Base-by-base conservation (phyloP, 1,140 invertebrate species). In the Matsumurasca onukii region DNA sequence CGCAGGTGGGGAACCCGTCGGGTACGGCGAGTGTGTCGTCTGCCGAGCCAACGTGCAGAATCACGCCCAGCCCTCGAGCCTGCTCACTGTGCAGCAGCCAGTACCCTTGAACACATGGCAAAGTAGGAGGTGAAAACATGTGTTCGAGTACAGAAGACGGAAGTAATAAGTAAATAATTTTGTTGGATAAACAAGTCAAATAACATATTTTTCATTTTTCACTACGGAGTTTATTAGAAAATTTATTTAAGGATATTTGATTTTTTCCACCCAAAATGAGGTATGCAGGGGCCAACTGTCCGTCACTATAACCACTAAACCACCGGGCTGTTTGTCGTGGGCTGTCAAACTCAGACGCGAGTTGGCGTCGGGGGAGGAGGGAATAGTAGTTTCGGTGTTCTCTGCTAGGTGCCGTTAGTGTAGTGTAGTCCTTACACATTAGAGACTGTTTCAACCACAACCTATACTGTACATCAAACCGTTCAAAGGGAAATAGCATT, bases 51-150 rank as follows among this genome's bases (percentile, higher is more conserved):
- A 86, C 78, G 71, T 84, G 82, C 0, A 86, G 73, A 12, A 86
- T 79, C 9, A 85, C 80, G 34, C 80, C 77, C 73, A 86, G 78
- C n/a, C 85, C 85, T 13, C 80, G 78, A 0, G 83, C 79, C 62
- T 84, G 89, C 86, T 73, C 70, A 49, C 89, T 88, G 67, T 88
- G 83, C 69, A 91, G 79, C 77, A 90, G 83, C 89, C 89, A 91
- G 72, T 86, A 89, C 13, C 89, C 89, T 86, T 51, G 68, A n/a
- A n/a, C n/a, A 77, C 73, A 69, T 69, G 2, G n/a, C 64, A 66
- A 17, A 59, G 24, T 15, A 51, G 17, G 24, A 20, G n/a, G 39
- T n/a, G 9, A 45, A 12, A 9, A 45, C 9, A 12, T 12, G 9
- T 45, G 9, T 45, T 45, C 9, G 9, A 45, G 39, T 12, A 45